Base-by-base conservation (phyloP, 1,140 invertebrate species). In the Neuroterus valhalla region DNA sequence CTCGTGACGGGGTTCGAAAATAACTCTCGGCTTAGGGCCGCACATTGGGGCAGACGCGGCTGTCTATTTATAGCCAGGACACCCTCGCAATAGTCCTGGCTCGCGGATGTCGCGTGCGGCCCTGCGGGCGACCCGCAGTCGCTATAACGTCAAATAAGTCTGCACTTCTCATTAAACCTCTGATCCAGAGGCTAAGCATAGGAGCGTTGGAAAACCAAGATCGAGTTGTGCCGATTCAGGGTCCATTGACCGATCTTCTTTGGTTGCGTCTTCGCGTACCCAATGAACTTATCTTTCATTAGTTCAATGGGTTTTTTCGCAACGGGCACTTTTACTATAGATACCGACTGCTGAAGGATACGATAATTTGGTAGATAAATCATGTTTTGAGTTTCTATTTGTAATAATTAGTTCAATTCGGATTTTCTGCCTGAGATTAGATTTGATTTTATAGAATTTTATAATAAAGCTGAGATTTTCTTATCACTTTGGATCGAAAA, bases 11-110 rank as follows among this genome's bases (percentile, higher is more conserved):
- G 75, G 78, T 78, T 86, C 82, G 77, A 87, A 88, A 88, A 88
- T 88, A 88, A 81, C 86, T 81, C 75, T 66, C 70, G 31, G 4
- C 72, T 77, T 87, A 88, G 87, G 86, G 86, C 83, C 87, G 87
- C 80, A 88, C 83, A 75, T 66, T 19, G 23, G 26, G 46, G 68
- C 70, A 77, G 66, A 74, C 71, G 71, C 52, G 68, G 17, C 71
- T 38, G 55, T 81, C 86, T 89, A 89, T 89, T 89, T 87, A 85
- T 85, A 87, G 71, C 75, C 70, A 71, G 67, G 48, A 75, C 72
- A 78, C 74, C 68, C 70, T 73, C 78, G 72, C 55, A 21, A 52
- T 62, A n/a, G 26, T 31, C 52, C 52, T 67, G 66, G 23, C 17
- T 21, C 38, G n/a, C 17, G n/a, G 11, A 26, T n/a, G 31, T 77